phyloP scores from a whole-genome alignment of 1,140 invertebrate species.

The Sarcophaga bullata region DNA sequence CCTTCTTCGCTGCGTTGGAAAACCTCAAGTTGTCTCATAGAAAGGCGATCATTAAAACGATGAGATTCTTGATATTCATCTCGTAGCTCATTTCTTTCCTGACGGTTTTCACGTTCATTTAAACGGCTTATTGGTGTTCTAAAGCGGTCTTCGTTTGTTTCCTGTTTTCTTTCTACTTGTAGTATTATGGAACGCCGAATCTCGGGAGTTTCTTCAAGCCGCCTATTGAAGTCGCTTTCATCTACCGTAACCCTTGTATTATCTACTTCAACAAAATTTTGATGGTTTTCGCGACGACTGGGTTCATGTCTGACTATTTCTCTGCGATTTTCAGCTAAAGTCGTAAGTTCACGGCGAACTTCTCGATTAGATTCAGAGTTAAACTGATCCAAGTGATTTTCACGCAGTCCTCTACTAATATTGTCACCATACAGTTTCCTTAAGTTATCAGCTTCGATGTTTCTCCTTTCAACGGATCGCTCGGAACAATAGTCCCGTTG shows the following conservation, averaged over 20 bases:
- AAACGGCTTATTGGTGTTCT: no score
- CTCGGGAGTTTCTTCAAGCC: not conserved
- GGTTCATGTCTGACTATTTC: not conserved
- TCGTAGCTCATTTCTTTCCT: no score
- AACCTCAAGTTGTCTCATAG: no score
- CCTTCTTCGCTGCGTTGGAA: no score
- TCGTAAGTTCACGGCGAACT: not conserved
- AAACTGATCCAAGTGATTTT: not conserved
- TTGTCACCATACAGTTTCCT: not conserved
- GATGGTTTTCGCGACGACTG: not conserved
- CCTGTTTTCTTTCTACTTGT: not conserved
- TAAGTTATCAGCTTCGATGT: not conserved
- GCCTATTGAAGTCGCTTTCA: not conserved
- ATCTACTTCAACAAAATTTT: not conserved
- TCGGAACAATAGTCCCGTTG: constrained; percentile 31
- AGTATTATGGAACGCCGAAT: not conserved
- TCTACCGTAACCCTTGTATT: not conserved
- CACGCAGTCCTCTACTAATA: not conserved
- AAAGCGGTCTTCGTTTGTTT: no score
- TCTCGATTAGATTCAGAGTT: not conserved
- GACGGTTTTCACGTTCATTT: no score
- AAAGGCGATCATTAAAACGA: no score
- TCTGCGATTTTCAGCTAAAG: not conserved
- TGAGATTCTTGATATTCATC: no score
- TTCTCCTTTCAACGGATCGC: not conserved